Evolutionary conservation across 2,113 vertebrate species (phyloP).

Genomic region (Takifugu flavidus): DNA sequence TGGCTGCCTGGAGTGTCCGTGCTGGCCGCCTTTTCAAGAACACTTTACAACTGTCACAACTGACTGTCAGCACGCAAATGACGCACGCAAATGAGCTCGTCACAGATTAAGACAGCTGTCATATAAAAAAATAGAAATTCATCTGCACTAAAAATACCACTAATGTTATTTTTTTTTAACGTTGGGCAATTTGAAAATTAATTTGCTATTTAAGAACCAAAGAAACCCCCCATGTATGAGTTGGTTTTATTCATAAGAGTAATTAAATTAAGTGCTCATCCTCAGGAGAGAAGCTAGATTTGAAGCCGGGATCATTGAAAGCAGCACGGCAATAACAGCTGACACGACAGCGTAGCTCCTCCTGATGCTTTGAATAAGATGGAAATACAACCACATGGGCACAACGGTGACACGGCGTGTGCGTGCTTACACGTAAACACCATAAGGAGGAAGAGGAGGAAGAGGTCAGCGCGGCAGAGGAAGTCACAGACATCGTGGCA

Average conservation of each 20-base stretch:
- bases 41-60: conserved; percentile 73
- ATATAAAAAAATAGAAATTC: conserved; percentile 43
- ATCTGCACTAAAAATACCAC: conserved; percentile 51
- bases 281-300: conserved; percentile 37
- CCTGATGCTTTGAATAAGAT: conserved; percentile 22
- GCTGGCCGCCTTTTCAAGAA: conserved; percentile 64
- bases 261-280: conserved; percentile 58
- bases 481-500: conserved; percentile 68
- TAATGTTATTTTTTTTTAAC: conserved; percentile 42
- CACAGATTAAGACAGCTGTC: conserved; percentile 67
- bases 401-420: background rate
- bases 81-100: conserved; percentile 60
- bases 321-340: conserved; percentile 28
- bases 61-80: conserved; percentile 60
- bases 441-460: background rate
- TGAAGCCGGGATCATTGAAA: conserved; percentile 33
- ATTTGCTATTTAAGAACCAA: conserved; percentile 58
- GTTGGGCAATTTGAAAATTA: conserved; percentile 43
- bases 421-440: conserved; percentile 5
- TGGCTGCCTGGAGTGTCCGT: conserved; percentile 68
- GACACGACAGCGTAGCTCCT: conserved; percentile 15
- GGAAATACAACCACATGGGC: conserved; percentile 2
- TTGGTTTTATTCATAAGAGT: conserved; percentile 53
- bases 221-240: conserved; percentile 32
- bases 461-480: conserved; percentile 58